Base-by-base conservation (phyloP, 1,140 invertebrate genomes). In the Drosophila quadrilineata region DNA sequence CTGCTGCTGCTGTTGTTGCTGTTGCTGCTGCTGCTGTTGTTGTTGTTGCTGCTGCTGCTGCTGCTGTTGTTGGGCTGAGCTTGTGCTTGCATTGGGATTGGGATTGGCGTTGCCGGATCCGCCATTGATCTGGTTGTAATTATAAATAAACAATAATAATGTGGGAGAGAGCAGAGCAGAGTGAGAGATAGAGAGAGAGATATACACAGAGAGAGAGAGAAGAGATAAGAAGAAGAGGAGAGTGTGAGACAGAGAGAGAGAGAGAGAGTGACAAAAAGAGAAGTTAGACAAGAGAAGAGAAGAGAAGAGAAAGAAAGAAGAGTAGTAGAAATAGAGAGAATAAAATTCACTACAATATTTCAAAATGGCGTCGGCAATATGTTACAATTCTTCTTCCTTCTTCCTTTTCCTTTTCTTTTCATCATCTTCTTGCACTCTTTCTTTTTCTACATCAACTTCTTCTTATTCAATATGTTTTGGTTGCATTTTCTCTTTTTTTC, bases 131-230 rank as follows among this genome's bases (percentile, higher is more conserved):
- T 84, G 74, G 56, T 70, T 64, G 60, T 82, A 75, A 72, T 74
- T 65, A 66, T 62, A 80, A 80, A 75, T 85, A 84, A 74, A 84
- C 77, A 85, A 77, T 85, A 85, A 84, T 85, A 70, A 73, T 59
- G 63, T 64, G 71, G 68, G 72, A 71, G 64, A 76, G 71, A 72
- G 52, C 59, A 76, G 68, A 75, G 56, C 56, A 50, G 57, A 41
- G 53, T 58, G 59, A 76, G 67, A 71, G 70, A 74, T 54, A 71
- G 49, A 79, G 71, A 80, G 58, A 80, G 76, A 80, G 75, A 80
- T 82, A 80, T 82, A 71, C 67, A 80, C 76, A 68, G 82, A 82
- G 75, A 82, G 76, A 80, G 71, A 67, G 69, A 76, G 84, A 72
- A 60, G 70, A 45, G 63, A n/a, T n/a, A n/a, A n/a, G n/a, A n/a